A percentile compares a stretch with the other conserved stretches of the same genome.
Evolutionary conservation across 1,140 invertebrate species (phyloP).

Genomic region (Drosophila ironensis): DNA sequence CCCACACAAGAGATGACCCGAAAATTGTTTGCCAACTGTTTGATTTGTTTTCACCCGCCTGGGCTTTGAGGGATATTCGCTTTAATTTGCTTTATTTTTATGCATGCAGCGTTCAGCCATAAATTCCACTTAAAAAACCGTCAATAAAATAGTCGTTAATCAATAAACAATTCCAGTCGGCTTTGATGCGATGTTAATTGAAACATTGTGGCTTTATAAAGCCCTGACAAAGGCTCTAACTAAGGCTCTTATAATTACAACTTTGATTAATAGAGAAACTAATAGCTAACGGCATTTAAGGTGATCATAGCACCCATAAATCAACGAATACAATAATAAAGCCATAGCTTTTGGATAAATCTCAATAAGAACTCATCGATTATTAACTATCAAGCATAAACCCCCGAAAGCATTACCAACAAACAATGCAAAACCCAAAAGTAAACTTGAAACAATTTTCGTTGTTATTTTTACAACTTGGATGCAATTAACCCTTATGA

Average conservation of each 20-base stretch:
- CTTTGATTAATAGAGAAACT: background rate
- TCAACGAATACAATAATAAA: no score
- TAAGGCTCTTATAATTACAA: background rate
- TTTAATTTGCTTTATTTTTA: slow-evolving; percentile 12
- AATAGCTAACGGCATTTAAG: no score
- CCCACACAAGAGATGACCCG: background rate
- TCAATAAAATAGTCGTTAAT: slow-evolving; percentile 36
- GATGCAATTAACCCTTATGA: background rate
- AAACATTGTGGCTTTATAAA: slow-evolving; percentile 20
- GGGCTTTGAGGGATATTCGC: background rate
- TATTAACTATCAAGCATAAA: background rate
- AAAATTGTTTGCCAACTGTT: background rate
- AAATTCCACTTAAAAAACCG: slow-evolving; percentile 24
- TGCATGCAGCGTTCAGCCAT: slow-evolving; percentile 37
- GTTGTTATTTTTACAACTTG: slow-evolving; percentile 14
- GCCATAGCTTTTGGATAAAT: no score
- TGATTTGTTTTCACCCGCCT: background rate
- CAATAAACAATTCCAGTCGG: slow-evolving; percentile 13
- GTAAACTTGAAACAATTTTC: background rate
- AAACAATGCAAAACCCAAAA: slow-evolving; percentile 19
- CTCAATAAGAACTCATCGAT: background rate
- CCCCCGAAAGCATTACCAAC: slow-evolving; percentile 19
- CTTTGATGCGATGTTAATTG: slow-evolving; percentile 19
- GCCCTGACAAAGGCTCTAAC: background rate
- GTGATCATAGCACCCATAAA: no score